These are phyloP conservation scores for Punctoribates punctum DNA, from an alignment of 2,888 invertebrate species.

Conservation along the genomic window DNA sequence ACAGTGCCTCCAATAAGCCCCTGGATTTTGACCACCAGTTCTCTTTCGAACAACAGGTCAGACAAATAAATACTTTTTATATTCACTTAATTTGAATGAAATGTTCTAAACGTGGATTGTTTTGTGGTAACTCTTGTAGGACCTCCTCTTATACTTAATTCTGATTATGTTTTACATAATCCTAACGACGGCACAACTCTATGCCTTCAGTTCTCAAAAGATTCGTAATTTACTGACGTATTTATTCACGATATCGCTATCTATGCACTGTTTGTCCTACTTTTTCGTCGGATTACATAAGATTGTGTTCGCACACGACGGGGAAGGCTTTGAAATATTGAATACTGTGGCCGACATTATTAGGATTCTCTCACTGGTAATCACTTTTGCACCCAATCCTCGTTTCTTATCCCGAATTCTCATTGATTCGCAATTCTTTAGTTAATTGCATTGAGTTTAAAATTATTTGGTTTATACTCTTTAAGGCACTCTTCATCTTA, in stretches of 20 bases:
- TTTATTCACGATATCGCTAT: conserved; percentile 79
- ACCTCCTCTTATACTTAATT: conserved; percentile 26
- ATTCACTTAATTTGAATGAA: not conserved
- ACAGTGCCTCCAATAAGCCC: conserved; percentile 65
- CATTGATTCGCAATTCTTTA: too few species aligned
- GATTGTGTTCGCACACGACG: conserved; percentile 83
- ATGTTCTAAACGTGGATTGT: not conserved
- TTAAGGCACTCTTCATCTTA: conserved; percentile 70
- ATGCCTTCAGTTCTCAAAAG: conserved; percentile 84
- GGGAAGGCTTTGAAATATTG: conserved; percentile 75
- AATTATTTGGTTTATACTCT: conserved; percentile 18
- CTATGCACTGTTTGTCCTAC: conserved; percentile 78
- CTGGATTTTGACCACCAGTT: conserved; percentile 91
- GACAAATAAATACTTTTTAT: conserved; percentile 33
- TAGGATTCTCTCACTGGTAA: conserved; percentile 83
- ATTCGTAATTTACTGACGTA: conserved; percentile 68
- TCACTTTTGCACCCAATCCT: not conserved
- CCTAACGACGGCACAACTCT: conserved; percentile 81
- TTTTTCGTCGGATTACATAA: conserved; percentile 82
- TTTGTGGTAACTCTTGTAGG: not conserved
- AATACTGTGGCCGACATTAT: conserved; percentile 85
- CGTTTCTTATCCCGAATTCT: conserved; percentile 40
- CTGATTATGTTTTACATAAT: conserved; percentile 73
- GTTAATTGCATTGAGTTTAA: too few species aligned
- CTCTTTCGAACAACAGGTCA: conserved; percentile 79